phyloP scores from a whole-genome alignment of 2,113 vertebrate genomes.

The Dipodomys ordii region DNA sequence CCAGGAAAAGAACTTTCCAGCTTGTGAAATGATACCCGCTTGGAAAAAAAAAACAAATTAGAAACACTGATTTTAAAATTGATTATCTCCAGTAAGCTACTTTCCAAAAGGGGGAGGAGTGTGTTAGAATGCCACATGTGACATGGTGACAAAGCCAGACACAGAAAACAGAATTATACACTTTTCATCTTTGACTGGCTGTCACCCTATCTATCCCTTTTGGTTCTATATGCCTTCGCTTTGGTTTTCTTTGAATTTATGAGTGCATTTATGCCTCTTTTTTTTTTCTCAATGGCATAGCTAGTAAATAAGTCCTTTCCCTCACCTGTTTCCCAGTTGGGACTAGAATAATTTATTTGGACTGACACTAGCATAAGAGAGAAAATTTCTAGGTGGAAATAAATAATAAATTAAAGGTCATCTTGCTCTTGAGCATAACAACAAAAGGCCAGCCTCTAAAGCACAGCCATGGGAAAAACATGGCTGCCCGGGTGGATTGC shows the following conservation, averaged over 20 bases:
- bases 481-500: background rate
- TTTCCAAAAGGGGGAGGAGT: background rate
- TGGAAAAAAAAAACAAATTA: slow-evolving; percentile 50
- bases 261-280: background rate
- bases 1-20: slow-evolving; percentile 81
- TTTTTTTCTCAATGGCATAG: background rate
- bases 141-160: slow-evolving; percentile 13
- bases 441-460: background rate
- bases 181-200: background rate
- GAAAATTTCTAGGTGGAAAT: background rate
- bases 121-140: background rate
- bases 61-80: slow-evolving; percentile 50
- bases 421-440: background rate
- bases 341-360: background rate
- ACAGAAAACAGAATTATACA: background rate
- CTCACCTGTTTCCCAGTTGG: no score
- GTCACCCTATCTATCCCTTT: background rate
- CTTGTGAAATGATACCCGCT: slow-evolving; percentile 77
- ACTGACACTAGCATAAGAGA: background rate
- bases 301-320: background rate
- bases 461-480: background rate
- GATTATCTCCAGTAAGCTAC: background rate
- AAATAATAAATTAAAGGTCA: background rate
- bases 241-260: background rate
- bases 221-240: background rate